These are phyloP conservation scores for Pleuronectes platessa DNA, from an alignment of 2,113 vertebrate genomes.

Conservation along the genomic window DNA sequence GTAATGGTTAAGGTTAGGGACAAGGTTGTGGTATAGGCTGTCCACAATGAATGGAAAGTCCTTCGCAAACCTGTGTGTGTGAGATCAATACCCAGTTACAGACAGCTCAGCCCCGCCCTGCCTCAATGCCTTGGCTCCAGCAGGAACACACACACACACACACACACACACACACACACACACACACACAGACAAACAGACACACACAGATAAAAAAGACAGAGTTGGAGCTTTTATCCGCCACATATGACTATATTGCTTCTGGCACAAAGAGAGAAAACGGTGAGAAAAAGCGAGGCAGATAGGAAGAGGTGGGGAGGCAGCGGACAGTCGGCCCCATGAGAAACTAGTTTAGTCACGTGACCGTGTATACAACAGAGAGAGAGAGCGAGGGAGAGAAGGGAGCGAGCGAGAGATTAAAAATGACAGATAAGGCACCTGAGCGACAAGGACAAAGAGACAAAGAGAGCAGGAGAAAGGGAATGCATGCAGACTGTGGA, in stretches of 20 bases:
- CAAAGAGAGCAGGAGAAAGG: constrained; percentile 19
- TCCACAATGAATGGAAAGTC: no score
- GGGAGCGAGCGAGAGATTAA: constrained; percentile 16
- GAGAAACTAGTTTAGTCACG: constrained; percentile 28
- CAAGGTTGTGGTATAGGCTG: no score
- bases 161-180: constrained; percentile 2
- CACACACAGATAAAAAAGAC: constrained; percentile 6
- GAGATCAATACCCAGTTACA: constrained; percentile 70
- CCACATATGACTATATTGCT: background rate
- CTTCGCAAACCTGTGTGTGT: constrained; percentile 18
- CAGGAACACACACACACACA: background rate
- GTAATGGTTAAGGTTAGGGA: no score
- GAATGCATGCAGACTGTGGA: constrained; percentile 23
- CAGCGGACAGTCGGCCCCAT: background rate
- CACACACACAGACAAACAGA: constrained; percentile 1
- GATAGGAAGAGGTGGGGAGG: background rate
- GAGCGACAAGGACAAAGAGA: constrained; percentile 60
- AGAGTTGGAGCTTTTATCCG: background rate
- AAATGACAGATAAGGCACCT: constrained; percentile 58
- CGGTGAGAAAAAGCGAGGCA: background rate
- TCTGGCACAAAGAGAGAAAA: constrained; percentile 7
- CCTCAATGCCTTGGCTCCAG: constrained; percentile 14
- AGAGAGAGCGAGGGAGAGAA: background rate
- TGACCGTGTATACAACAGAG: constrained; percentile 15
- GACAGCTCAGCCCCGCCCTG: constrained; percentile 41